phyloP scores from a whole-genome alignment of 2,113 vertebrate species.

The Myiozetetes cayanensis region DNA sequence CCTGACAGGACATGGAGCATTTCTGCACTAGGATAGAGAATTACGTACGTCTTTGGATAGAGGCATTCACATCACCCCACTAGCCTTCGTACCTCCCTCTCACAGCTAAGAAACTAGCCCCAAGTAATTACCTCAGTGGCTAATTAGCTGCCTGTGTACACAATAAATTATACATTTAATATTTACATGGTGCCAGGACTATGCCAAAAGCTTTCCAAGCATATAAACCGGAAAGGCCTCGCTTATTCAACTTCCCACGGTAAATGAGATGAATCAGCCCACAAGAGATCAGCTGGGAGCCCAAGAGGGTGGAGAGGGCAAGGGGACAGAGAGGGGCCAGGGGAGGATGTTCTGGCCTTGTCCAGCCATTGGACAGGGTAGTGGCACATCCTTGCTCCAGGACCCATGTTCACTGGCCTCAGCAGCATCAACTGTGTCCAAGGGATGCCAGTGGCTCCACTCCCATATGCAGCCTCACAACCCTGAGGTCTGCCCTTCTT shows the following conservation, averaged over 20 bases:
- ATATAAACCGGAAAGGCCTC: background rate
- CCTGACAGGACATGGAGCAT: rapidly evolving
- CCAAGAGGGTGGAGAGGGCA: background rate
- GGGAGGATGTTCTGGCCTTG: background rate
- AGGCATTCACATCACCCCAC: background rate
- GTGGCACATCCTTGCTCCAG: background rate
- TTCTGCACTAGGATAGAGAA: background rate
- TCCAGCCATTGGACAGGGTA: background rate
- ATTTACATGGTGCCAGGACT: background rate
- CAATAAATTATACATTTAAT: slow-evolving; percentile 7
- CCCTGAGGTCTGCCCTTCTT: background rate
- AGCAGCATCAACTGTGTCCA: background rate
- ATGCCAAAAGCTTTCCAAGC: background rate
- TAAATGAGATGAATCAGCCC: background rate
- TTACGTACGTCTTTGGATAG: rapidly evolving
- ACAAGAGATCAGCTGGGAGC: rapidly evolving
- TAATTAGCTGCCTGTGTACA: background rate
- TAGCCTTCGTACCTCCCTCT: background rate
- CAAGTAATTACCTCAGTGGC: background rate
- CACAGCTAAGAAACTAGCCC: background rate
- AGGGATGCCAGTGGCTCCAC: background rate
- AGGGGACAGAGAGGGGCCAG: background rate
- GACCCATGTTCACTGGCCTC: background rate
- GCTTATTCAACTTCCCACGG: background rate
- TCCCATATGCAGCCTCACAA: background rate